Evolutionary conservation across 2,888 invertebrate species (phyloP).

Genomic region (Chironomus riparius): DNA sequence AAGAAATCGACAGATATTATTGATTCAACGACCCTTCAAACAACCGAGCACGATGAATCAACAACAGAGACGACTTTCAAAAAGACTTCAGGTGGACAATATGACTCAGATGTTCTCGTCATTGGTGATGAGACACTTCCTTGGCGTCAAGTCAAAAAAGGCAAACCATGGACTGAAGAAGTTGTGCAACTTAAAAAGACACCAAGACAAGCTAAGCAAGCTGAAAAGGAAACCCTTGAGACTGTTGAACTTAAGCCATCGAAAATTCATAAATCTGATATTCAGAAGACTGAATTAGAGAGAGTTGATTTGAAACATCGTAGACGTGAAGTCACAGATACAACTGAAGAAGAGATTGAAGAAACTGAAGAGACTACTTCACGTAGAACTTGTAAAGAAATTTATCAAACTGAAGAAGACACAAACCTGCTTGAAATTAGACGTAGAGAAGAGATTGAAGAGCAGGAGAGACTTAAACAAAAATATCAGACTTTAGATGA

Average conservation of each 20-base stretch:
- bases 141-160: constrained; percentile 41
- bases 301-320: constrained; percentile 45
- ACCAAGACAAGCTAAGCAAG: constrained; percentile 38
- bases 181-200: constrained; percentile 48
- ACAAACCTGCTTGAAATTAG: not conserved
- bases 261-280: constrained; percentile 46
- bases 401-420: constrained; percentile 3
- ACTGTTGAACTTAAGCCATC: constrained; percentile 50
- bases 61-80: constrained; percentile 1
- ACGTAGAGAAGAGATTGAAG: not conserved
- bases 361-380: not conserved
- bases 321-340: constrained; percentile 32
- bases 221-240: constrained; percentile 40
- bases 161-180: constrained; percentile 56
- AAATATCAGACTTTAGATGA: constrained; percentile 16
- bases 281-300: constrained; percentile 46
- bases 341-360: not conserved
- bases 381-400: not conserved
- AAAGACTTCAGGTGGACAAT: constrained; percentile 29
- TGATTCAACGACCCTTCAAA: not conserved
- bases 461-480: not conserved
- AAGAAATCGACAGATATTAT: not conserved
- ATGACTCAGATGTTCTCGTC: constrained; percentile 38
- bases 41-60: not conserved
- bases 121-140: constrained; percentile 48